Evolutionary conservation across 1,140 invertebrate species (phyloP), one percentile per base, ranked within the genome.

Genomic region (Ceratina calcarata): DNA sequence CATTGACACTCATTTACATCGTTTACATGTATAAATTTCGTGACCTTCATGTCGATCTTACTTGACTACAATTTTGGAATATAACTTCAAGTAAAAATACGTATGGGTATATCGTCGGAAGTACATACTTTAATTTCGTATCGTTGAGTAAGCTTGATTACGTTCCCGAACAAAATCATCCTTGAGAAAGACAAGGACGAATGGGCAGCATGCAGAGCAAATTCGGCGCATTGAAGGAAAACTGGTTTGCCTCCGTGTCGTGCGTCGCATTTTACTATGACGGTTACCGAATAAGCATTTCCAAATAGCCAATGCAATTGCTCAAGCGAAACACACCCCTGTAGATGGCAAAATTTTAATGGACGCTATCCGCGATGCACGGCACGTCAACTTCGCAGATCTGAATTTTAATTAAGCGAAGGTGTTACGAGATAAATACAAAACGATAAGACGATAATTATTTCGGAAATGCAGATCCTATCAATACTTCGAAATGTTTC

Each of bases 211-310:
- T 45, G 55, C 24, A 64, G 49, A 73, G 67, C 62, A 79, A 79
- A 81, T 82, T 82, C 77, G 76, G 80, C 37, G 60, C 78, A 69
- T 72, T 55, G 77, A 73, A 79, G 69, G 77, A 69, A 82, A 82
- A 78, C 77, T 78, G 76, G 67, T 82, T 82, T 79, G 24, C 69
- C 27, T 79, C 66, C 61, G 16, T 49, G 62, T 58, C 61, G 16
- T 49, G 62, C 45, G 65, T 68, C n/a, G 53, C 16, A 37, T 60
- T 55, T 71, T 78, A 78, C 69, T 60, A 74, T 62, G n/a, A 74
- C 22, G 37, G 53, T 65, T 15, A 37, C 61, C 22, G 71, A 12
- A 22, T 20, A 16, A 16, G 20, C 18, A 12, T 22, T 74, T 51
- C 20, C 37, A 51, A 22, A 18, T 22, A 55, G 10, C 0, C 27